Conservation (phyloP, 2,113 vertebrate species). For the Lophura nycthemera region DNA sequence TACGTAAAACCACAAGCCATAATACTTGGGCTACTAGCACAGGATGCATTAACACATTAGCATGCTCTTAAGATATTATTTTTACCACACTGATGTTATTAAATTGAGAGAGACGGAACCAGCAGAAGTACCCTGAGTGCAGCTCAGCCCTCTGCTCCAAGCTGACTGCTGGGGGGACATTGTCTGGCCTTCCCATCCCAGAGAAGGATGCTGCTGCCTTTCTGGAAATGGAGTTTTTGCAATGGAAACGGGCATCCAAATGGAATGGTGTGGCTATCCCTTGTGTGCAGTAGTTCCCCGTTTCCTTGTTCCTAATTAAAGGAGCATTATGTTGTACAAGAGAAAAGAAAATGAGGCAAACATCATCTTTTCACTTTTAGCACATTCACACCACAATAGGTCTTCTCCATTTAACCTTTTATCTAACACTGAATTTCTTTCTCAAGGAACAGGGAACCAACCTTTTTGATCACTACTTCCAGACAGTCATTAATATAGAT, state of each 20-base stretch:
- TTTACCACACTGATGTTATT: neutral
- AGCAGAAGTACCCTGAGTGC: neutral
- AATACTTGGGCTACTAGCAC: neutral
- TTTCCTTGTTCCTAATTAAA: neutral
- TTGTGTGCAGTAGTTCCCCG: neutral
- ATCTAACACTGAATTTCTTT: neutral
- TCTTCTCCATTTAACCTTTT: neutral
- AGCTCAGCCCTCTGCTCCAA: neutral
- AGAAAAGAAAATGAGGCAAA: neutral
- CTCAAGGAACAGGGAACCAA: neutral
- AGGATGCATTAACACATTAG: neutral
- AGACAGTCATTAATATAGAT: neutral
- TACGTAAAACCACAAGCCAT: neutral
- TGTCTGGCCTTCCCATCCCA: neutral
- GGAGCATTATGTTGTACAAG: neutral
- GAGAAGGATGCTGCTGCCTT: neutral
- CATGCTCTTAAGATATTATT: neutral
- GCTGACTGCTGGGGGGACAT: neutral
- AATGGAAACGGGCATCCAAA: neutral
- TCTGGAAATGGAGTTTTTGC: neutral
- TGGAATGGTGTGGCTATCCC: rapidly evolving
- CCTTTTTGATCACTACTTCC: neutral
- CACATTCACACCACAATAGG: rapidly evolving
- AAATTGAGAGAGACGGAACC: neutral
- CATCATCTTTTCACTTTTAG: neutral